Evolutionary conservation across 1,140 invertebrate genomes (phyloP).

Genomic region (Drosophila watanabei): DNA sequence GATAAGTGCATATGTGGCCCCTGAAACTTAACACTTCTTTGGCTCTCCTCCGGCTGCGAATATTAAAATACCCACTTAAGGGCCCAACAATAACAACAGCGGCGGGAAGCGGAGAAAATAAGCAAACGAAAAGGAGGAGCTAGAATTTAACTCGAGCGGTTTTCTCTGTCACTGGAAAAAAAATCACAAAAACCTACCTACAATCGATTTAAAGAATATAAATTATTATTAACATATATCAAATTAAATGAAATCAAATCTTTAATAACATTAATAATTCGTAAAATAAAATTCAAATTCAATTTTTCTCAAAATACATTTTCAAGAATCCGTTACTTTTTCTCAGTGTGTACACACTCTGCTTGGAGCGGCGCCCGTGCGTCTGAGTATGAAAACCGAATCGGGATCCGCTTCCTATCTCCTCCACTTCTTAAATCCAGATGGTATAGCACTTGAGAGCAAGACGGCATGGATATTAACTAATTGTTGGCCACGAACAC

Average conservation of each 20-base stretch:
- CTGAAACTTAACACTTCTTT: slow-evolving; percentile 77
- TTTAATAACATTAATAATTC: neutral
- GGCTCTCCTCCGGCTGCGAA: slow-evolving; percentile 67
- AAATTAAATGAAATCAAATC: neutral
- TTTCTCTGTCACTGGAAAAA: slow-evolving; percentile 22
- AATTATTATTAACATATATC: neutral
- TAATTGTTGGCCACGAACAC: slow-evolving; percentile 35
- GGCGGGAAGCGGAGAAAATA: slow-evolving; percentile 43
- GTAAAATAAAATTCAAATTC: neutral
- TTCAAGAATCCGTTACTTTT: slow-evolving; percentile 4
- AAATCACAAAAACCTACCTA: neutral
- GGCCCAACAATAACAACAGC: slow-evolving; percentile 62
- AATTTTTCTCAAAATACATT: neutral
- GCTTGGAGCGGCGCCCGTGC: slow-evolving; percentile 30
- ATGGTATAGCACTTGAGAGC: slow-evolving; percentile 30
- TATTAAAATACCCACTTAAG: slow-evolving; percentile 82
- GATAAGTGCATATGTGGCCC: slow-evolving; percentile 74
- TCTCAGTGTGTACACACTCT: slow-evolving; percentile 13
- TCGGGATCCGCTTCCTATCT: slow-evolving; percentile 15
- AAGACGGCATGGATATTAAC: slow-evolving; percentile 38
- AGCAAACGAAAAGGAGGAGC: slow-evolving; percentile 36
- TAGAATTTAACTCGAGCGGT: slow-evolving; percentile 38
- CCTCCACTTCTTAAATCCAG: slow-evolving; percentile 20
- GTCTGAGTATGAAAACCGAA: slow-evolving; percentile 36
- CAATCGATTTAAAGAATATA: no score